Conservation (phyloP, 92 coral and sea anemone genomes). For the Palythoa heliodiscus region DNA sequence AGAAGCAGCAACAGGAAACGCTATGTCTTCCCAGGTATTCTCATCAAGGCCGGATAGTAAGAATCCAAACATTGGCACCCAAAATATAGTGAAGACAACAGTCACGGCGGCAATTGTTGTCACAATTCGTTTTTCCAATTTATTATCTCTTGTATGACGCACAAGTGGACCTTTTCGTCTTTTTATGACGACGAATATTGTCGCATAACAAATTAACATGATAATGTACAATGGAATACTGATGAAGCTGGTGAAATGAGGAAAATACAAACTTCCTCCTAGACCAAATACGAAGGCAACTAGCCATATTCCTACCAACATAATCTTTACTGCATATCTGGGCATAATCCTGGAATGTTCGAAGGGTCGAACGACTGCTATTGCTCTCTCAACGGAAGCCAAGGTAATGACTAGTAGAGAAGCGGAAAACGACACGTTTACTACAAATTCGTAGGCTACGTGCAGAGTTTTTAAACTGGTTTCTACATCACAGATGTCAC, state of each 20-base stretch:
- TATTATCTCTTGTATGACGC: neutral
- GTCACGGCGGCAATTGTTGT: neutral
- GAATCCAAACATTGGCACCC: constrained; percentile 19
- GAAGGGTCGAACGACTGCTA: neutral
- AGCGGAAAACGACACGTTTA: neutral
- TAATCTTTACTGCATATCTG: neutral
- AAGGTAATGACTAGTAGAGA: neutral
- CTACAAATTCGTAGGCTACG: neutral
- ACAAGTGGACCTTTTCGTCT: neutral
- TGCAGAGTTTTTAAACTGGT: too few species aligned
- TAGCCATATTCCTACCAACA: neutral
- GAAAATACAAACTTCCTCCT: neutral
- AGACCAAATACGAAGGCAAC: neutral
- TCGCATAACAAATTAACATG: neutral
- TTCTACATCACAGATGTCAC: neutral
- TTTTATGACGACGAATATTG: neutral
- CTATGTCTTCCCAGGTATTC: neutral
- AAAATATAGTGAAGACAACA: constrained; percentile 4
- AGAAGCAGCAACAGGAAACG: constrained; percentile 2
- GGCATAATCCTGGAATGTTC: neutral
- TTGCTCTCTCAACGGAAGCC: neutral
- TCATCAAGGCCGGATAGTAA: neutral
- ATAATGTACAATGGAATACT: constrained; percentile 10
- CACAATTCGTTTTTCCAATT: neutral
- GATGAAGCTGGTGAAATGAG: neutral